Conservation (phyloP, 1,140 invertebrate species). For the Mycetomoellerius zeteki region DNA sequence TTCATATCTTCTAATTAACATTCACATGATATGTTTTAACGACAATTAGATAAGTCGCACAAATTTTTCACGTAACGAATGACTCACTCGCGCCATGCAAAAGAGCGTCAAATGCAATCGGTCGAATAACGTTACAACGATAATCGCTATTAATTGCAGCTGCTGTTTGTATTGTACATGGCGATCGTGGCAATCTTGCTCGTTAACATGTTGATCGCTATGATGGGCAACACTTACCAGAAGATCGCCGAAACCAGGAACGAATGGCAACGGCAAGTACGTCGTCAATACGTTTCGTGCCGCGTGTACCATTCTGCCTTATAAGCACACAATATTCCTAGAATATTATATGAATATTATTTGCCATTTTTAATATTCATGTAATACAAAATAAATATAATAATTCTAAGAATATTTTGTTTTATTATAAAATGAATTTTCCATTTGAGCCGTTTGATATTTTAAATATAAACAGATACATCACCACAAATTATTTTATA, state of each 20-base stretch:
- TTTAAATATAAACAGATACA: background rate
- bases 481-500: background rate
- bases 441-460: background rate
- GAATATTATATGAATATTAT: too few relatives aligned
- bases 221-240: conserved; percentile 99
- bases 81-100: background rate
- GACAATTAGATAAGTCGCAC: conserved; percentile 17
- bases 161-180: conserved; percentile 98
- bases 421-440: background rate
- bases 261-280: conserved; percentile 98
- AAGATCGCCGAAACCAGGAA: conserved; percentile 98
- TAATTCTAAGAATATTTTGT: too few relatives aligned
- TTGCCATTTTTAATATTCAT: too few relatives aligned
- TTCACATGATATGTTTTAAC: background rate
- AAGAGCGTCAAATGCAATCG: conserved; percentile 1
- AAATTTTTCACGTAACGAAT: conserved; percentile 18
- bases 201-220: conserved; percentile 99
- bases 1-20: background rate
- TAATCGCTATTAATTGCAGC: conserved; percentile 85
- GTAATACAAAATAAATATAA: too few relatives aligned
- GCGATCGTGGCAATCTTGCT: conserved; percentile 97
- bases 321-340: too few relatives aligned
- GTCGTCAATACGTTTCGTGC: background rate
- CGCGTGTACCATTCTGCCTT: background rate
- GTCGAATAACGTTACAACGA: background rate